Evolutionary conservation across 1,140 invertebrate species (phyloP), one percentile per base, ranked within the genome.

Genomic region (Drosophila triauraria): DNA sequence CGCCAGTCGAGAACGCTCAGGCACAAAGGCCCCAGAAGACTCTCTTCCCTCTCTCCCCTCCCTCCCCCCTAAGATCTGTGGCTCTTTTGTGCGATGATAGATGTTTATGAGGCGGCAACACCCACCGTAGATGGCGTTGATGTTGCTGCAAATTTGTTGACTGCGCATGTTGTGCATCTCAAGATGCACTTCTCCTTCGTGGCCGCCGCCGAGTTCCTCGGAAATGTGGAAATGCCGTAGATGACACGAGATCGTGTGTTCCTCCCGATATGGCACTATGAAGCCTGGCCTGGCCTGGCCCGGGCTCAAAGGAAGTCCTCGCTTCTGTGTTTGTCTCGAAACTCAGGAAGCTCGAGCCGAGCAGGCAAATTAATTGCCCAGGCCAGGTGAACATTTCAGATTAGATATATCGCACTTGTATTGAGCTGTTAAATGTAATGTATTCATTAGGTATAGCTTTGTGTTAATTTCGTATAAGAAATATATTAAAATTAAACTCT

Each of bases 41-140:
- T 10, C n/a, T 25, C 32, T n/a, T 13, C 61, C 32, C 60, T 4
- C 23, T 30, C 9, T 15, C 58, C 59, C 13, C 7, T 6, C 8
- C 20, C 15, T 15, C 15, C 13, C 13, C 46, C 43, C n/a, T n/a
- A 23, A 76, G 32, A 43, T 27, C 35, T 42, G 30, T 40, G 43
- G 63, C 42, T 70, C 67, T 72, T 56, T 78, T 90, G 82, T 84
- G 78, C 68, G 86, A 88, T 90, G 85, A 88, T 90, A 84, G 85
- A 90, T 82, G 87, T 86, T 91, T 80, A 82, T 86, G 79, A 77
- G 82, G 84, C 83, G 83, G 82, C 82, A 86, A 91, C 82, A 80
- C 86, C 79, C 82, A 87, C 80, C 65, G 82, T 91, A 91, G 82
- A 91, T 91, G 79, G 62, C 84, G 80, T 75, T 86, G 76, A 87